These are phyloP conservation scores for Meteorus sp. DNA, from an alignment of 1,140 invertebrate genomes.

Conservation along the genomic window DNA sequence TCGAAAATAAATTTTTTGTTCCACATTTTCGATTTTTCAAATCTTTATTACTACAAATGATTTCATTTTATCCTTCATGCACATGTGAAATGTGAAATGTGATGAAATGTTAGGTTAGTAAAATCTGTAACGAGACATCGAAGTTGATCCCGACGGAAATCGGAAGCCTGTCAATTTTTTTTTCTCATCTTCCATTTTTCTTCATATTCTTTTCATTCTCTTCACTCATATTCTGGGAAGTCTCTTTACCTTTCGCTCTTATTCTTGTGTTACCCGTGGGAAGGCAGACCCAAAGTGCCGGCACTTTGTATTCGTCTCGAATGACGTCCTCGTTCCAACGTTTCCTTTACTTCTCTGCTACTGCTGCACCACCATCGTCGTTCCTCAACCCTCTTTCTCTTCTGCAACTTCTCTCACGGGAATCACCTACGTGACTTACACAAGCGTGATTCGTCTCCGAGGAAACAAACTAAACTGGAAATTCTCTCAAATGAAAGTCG, in stretches of 20 bases:
- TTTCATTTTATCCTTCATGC: no score
- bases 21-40: no score
- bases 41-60: no score
- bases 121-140: conserved; percentile 17
- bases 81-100: not conserved
- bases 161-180: conserved; percentile 12
- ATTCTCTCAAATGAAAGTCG: conserved; percentile 12
- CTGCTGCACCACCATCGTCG: not conserved
- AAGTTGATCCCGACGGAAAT: conserved; percentile 15
- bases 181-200: no score
- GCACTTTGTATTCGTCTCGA: conserved; percentile 24
- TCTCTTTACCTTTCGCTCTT: no score
- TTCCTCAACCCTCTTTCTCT: conserved; percentile 1
- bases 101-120: not conserved
- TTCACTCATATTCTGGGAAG: no score
- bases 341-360: not conserved
- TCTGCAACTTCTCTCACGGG: conserved; percentile 12
- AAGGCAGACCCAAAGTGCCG: conserved; percentile 18
- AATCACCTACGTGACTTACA: conserved; percentile 20
- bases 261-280: conserved; percentile 10
- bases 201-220: no score
- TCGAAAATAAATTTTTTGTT: no score
- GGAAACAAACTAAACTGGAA: not conserved
- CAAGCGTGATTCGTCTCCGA: conserved; percentile 11
- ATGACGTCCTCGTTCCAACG: conserved; percentile 7